A percentile compares a stretch with the other conserved stretches of the same genome.
These are phyloP conservation scores for Camponotus pennsylvanicus DNA, from an alignment of 1,140 invertebrate genomes.

Conservation along the genomic window DNA sequence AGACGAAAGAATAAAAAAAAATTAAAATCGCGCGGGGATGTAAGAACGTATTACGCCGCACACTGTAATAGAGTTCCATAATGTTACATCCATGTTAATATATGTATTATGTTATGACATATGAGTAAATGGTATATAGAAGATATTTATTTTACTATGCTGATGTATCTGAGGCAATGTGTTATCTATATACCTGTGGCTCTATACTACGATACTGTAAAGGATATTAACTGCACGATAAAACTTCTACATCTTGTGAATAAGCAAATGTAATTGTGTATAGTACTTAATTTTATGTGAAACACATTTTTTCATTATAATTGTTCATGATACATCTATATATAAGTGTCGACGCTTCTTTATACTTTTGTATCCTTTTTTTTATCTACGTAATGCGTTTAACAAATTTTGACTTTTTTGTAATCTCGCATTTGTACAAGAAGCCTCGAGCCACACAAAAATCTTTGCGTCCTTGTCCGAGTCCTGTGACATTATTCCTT, in stretches of 20 bases:
- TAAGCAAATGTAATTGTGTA: slow-evolving; percentile 67
- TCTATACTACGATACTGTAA: slow-evolving; percentile 73
- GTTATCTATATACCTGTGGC: slow-evolving; percentile 80
- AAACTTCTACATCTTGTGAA: slow-evolving; percentile 45
- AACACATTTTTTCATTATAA: background rate
- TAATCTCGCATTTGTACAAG: slow-evolving; percentile 9
- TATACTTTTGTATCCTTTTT: slow-evolving; percentile 38
- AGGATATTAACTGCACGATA: slow-evolving; percentile 60
- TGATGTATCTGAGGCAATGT: slow-evolving; percentile 74
- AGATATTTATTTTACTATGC: slow-evolving; percentile 85
- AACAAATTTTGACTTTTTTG: background rate
- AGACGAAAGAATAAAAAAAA: background rate
- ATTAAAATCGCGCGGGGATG: slow-evolving; percentile 49
- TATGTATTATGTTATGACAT: slow-evolving; percentile 78
- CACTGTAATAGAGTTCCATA: slow-evolving; percentile 77
- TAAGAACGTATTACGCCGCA: slow-evolving; percentile 56
- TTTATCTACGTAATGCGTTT: slow-evolving; percentile 28
- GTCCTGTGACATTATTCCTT: slow-evolving; percentile 13
- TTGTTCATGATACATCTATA: background rate
- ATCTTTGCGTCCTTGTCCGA: slow-evolving; percentile 68
- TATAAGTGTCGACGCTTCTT: slow-evolving; percentile 19
- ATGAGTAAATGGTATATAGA: slow-evolving; percentile 78
- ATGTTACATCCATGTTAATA: slow-evolving; percentile 81
- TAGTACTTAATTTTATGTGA: slow-evolving; percentile 70
- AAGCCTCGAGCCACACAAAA: slow-evolving; percentile 55